Evolutionary conservation across 2,797 vertebrate genomes (phyloP).

Genomic region (Crypturellus tataupa): DNA sequence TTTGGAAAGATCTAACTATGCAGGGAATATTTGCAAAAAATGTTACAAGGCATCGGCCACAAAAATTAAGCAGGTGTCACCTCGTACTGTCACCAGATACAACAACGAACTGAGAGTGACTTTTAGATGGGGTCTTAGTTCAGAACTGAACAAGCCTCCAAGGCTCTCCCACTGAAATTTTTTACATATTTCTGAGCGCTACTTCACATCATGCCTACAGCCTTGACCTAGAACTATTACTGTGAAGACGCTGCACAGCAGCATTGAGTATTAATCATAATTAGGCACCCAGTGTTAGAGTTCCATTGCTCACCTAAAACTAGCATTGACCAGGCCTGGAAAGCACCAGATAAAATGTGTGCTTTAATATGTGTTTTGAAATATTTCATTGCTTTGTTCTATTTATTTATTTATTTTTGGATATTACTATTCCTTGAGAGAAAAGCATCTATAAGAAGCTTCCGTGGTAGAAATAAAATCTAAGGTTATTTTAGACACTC

Average conservation of each 20-base stretch:
- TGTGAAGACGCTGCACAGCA: background rate
- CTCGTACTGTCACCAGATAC: background rate
- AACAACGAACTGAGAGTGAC: background rate
- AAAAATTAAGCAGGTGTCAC: background rate
- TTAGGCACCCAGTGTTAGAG: background rate
- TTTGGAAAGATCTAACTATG: background rate
- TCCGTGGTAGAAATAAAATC: background rate
- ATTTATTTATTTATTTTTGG: background rate
- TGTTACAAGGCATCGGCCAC: background rate
- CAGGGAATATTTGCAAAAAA: background rate
- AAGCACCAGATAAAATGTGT: background rate
- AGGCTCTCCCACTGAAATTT: background rate
- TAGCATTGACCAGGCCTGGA: background rate
- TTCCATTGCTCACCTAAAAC: background rate
- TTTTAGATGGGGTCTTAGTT: background rate
- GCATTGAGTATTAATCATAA: background rate
- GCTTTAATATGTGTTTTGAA: background rate
- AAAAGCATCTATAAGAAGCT: background rate
- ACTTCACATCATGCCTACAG: background rate
- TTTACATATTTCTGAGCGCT: background rate
- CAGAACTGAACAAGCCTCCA: background rate
- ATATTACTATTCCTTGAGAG: background rate
- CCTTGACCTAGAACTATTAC: background rate
- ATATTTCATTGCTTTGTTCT: background rate
- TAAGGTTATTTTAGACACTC: background rate